A percentile compares a stretch with the other conserved stretches of the same genome.
These are phyloP conservation scores for Nemurella pictetii DNA, from an alignment of 2,888 invertebrate genomes.

Conservation along the genomic window DNA sequence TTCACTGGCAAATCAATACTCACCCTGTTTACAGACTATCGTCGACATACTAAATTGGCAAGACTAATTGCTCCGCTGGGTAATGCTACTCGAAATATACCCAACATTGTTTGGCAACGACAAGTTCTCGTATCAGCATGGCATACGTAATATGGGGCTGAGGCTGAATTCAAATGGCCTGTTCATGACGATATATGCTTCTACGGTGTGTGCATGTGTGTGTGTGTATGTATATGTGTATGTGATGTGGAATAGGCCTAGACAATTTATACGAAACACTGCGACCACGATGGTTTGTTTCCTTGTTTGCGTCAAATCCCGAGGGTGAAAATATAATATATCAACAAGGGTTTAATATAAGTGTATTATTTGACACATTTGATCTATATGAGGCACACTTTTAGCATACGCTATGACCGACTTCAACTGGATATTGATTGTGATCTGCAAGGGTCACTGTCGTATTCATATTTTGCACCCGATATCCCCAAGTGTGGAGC, in stretches of 20 bases:
- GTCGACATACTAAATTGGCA: not conserved
- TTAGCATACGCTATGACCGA: not conserved
- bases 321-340: not conserved
- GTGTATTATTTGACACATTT: not conserved
- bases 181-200: not conserved
- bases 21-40: not conserved
- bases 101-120: not conserved
- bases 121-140: not conserved
- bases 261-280: not conserved
- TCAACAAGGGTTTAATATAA: not conserved
- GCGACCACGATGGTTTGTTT: conserved; percentile 3
- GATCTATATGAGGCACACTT: not conserved
- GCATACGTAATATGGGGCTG: not conserved
- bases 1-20: not conserved
- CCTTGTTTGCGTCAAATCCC: conserved; percentile 4
- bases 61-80: not conserved
- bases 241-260: not conserved
- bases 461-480: not conserved
- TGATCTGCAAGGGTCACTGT: not conserved
- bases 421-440: not conserved
- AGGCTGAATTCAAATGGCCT: conserved; percentile 13
- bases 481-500: not conserved
- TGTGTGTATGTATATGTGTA: not conserved
- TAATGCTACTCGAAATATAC: not conserved
- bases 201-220: not conserved